Evolutionary conservation across 1,140 invertebrate genomes (phyloP), one percentile per base, ranked within the genome.

Genomic region (Holotrichia oblita): DNA sequence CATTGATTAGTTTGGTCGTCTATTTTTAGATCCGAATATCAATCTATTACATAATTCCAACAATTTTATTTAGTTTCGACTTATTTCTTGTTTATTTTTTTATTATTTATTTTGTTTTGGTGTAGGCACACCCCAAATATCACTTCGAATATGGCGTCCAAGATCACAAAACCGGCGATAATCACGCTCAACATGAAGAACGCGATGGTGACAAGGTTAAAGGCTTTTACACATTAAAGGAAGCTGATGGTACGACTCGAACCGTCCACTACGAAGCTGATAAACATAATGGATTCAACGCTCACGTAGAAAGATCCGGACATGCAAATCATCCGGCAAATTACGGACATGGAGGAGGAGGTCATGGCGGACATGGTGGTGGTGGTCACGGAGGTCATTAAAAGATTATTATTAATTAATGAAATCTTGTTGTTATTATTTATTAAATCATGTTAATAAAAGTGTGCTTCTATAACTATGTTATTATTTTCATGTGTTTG

Each of bases 181-280:
- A 91, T 74, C 93, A 93, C 83, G 90, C 91, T 82, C 92, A 93
- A 82, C 89, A 91, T 78, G 92, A 93, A 84, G 89, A 90, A 78
- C 87, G 91, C 20, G 90, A 92, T 81, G 91, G 91, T 10, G 92
- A 92, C 82, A 89, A 92, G 44, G 91, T 93, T 40, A 90, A 89
- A 86, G 94, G 93, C 80, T 91, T 94, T 83, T 95, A 95, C 87
- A 93, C 92, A 9, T 87, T 94, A 81, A 93, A 93, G 79, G 93
- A 94, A 85, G 93, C 94, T 34, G 94, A n/a, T n/a, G n/a, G n/a
- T n/a, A n/a, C n/a, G n/a, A n/a, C n/a, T n/a, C n/a, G n/a, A n/a
- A n/a, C n/a, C n/a, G n/a, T n/a, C n/a, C n/a, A n/a, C n/a, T n/a
- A n/a, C n/a, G n/a, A n/a, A n/a, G n/a, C n/a, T n/a, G 93, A 94